These are phyloP conservation scores for Alces alces DNA, from an alignment of 2,113 vertebrate genomes.

Conservation along the genomic window DNA sequence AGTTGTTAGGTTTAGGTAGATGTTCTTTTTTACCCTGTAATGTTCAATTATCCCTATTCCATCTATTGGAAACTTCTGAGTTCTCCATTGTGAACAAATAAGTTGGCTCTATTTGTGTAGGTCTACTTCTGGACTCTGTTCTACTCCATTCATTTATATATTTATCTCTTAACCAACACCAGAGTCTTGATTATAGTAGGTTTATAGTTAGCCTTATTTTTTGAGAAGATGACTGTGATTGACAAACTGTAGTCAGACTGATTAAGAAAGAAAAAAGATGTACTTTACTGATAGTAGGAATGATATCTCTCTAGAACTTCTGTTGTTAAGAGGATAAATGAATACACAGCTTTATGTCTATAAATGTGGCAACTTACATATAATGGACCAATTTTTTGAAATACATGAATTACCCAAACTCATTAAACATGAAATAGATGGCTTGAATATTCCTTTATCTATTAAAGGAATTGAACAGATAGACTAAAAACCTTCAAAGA, in stretches of 20 bases:
- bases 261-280: not conserved
- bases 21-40: not conserved
- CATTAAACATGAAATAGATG: not conserved
- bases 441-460: not conserved
- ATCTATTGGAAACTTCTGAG: not conserved
- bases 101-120: not conserved
- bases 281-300: not conserved
- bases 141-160: not conserved
- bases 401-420: not conserved
- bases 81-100: not conserved
- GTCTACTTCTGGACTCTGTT: not conserved
- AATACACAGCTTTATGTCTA: not conserved
- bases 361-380: not conserved
- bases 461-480: not conserved
- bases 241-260: not conserved
- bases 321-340: not conserved
- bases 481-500: not conserved
- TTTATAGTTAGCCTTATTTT: not conserved
- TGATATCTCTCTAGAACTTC: not conserved
- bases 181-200: not conserved
- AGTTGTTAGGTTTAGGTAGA: not conserved
- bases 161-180: not conserved
- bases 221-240: not conserved
- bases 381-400: not conserved
- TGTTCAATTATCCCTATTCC: not conserved